Base-by-base conservation (phyloP, 2,797 vertebrate species). In the Enoplosus armatus region DNA sequence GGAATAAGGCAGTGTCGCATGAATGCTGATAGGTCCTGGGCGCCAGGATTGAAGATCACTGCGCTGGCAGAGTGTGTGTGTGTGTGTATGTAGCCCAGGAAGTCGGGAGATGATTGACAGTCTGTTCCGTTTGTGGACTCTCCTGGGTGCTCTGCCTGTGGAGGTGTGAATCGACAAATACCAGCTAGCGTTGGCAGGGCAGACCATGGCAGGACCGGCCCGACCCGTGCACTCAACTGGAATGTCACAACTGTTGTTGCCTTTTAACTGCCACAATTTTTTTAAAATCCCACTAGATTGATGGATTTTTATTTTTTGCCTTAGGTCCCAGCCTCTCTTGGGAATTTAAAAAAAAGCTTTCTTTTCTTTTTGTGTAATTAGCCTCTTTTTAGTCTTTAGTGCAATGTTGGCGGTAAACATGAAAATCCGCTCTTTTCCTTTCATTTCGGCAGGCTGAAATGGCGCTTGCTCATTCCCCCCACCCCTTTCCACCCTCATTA, bases 401-500 rank as follows among this genome's bases (percentile, higher is more conserved):
- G 77, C 87, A 80, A 29, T 86, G 85, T 90, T 92, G 87, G 90
- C 6, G 77, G 90, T 91, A 90, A 92, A 92, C 85, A 89, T 64
- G 58, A 87, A 90, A 90, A 90, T 89, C 79, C 27, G 10, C 72
- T 82, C 66, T 80, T 84, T 50, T 82, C 78, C 83, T 89, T 90
- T 92, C 63, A 90, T 90, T 89, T 89, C 60, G 11, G 79, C 79
- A 64, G 48, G 62, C 81, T 59, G 79, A 90, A 92, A 91, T 89
- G 80, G 62, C 24, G 58, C 82, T 85, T 51, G 43, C 80, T 77
- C 64, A 56, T 33, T 26, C 56, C 72, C 75, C 35, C 47, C 45
- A 24, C 55, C 72, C 81, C 68, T 65, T 73, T 79, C 86, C 84
- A 83, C 84, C 84, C 91, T 94, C 93, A 93, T 95, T 94, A 93